A percentile compares a stretch with the other conserved stretches of the same genome.
Evolutionary conservation across 2,797 vertebrate genomes (phyloP).

Genomic region (Crocidura indochinensis): DNA sequence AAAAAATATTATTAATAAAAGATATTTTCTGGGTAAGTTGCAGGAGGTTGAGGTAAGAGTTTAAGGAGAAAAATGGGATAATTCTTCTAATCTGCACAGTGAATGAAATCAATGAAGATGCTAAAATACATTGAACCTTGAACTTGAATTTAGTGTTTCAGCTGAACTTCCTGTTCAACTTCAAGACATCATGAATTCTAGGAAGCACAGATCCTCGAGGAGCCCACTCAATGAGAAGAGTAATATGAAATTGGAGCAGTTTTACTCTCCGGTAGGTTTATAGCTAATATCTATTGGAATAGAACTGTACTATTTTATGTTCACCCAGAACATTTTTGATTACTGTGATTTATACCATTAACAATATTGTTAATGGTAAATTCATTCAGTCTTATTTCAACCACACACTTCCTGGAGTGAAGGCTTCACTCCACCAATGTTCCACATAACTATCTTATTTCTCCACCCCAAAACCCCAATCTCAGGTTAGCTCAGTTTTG

Average conservation of each 20-base stretch:
- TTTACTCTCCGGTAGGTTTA: conserved; percentile 19
- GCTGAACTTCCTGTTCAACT: conserved; percentile 5
- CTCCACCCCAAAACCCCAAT: too few species aligned
- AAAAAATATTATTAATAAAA: too few species aligned
- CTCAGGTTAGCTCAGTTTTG: too few species aligned
- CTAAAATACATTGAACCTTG: not conserved
- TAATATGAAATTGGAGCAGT: not conserved
- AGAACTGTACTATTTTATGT: not conserved
- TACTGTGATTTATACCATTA: too few species aligned
- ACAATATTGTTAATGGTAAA: too few species aligned
- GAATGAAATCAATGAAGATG: not conserved
- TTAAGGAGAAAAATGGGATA: not conserved
- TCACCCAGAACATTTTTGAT: too few species aligned
- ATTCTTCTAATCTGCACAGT: not conserved
- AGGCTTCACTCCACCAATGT: too few species aligned
- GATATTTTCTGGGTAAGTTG: not conserved
- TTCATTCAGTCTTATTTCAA: too few species aligned
- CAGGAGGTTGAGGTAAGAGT: not conserved
- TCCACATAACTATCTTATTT: too few species aligned
- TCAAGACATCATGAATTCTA: conserved; percentile 58
- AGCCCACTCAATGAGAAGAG: not conserved
- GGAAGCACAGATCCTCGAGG: conserved; percentile 4
- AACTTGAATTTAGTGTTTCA: conserved; percentile 53
- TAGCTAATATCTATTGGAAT: not conserved
- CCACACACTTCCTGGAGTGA: too few species aligned